Base-by-base conservation (phyloP, 1,140 invertebrate genomes). In the Parapsyche elsis region DNA sequence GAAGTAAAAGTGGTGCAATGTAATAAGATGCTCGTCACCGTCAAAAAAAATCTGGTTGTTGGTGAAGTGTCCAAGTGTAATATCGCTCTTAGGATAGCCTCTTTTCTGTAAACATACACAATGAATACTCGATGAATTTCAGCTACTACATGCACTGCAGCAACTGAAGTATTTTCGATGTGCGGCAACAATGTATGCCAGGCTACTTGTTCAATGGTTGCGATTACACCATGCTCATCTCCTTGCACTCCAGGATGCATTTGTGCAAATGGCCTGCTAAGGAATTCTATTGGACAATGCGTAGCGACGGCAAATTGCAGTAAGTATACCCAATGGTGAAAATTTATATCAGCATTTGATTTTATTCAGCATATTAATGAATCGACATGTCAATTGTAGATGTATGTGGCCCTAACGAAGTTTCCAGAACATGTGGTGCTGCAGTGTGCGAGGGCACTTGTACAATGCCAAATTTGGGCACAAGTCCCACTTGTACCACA, bases 251-350 rank as follows among this genome's bases (percentile, higher is more conserved):
- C 83, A 26, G 85, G 85, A 10, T 87, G 86, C 53, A 81, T 84
- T n/a, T 87, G 86, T 61, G 67, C 71, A 9, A 30, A 81, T 9
- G 84, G 84, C 9, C 84, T 85, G 71, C 57, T 86, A 12, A 83
- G 85, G 73, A 82, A 84, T 61, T 59, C 45, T 9, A 71, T 83
- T 24, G 83, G 83, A 4, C 53, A 80, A 0, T 86, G 85, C 64
- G 84, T 86, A 14, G 77, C 75, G 0, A 75, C 80, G 38, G 76
- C 75, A 30, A 16, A 59, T 10, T 82, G 81, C 45, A 19, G 64
- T 67, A 1, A 67, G 64, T 67, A 38, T 38, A n/a, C n/a, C n/a
- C n/a, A n/a, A n/a, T n/a, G n/a, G n/a, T n/a, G n/a, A n/a, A n/a
- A n/a, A n/a, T n/a, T n/a, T n/a, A n/a, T n/a, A n/a, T n/a, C n/a